Base-by-base conservation (phyloP, 2,113 vertebrate genomes). In the Protobothrops flavoviridis region DNA sequence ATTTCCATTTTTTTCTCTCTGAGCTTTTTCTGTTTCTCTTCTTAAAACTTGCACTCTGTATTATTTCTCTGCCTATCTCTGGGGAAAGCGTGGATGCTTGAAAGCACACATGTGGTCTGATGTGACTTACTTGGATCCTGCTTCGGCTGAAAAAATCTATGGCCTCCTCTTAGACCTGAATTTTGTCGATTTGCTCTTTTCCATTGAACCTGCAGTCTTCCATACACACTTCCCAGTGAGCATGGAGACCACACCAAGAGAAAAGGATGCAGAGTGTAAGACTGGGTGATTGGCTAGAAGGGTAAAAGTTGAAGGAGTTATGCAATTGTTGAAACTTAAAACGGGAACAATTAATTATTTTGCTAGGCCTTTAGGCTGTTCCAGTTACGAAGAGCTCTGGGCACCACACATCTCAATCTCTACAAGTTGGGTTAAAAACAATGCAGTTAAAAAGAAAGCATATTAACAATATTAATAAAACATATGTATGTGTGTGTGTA, bases 401-500 rank as follows among this genome's bases (percentile, higher is more conserved):
- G 74, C 20, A 21, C n/a, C 33, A 10, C 3, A 43, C 74, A 43
- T 43, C 74, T 17, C 74, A 21, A 43, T 17, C 33, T 43, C 17
- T 39, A 81, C 17, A 81, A 81, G 33, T 81, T 43, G 17, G 7
- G 3, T 81, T 81, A 81, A 43, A 81, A 43, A 43, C 74, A 81
- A 43, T 39, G 17, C 74, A 23, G 33, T 81, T 9, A 43, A 43
- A 81, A 81, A 81, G 5, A 81, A 81, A 81, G 33, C 7, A 9
- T 43, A 43, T 43, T 81, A 9, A 43, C 20, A 39, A 81, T 21
- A 81, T 81, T 9, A 81, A 43, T 43, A 81, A 43, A 81, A 17
- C 3, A 0, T 81, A 4, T 8, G 33, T 3, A 4, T 21, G 23
- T 59, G 23, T 8, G 23, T 59, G 57, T 24, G 0, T 7, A 39